Evolutionary conservation across 2,113 vertebrate species (phyloP).

Genomic region (Brienomyrus longianalis): DNA sequence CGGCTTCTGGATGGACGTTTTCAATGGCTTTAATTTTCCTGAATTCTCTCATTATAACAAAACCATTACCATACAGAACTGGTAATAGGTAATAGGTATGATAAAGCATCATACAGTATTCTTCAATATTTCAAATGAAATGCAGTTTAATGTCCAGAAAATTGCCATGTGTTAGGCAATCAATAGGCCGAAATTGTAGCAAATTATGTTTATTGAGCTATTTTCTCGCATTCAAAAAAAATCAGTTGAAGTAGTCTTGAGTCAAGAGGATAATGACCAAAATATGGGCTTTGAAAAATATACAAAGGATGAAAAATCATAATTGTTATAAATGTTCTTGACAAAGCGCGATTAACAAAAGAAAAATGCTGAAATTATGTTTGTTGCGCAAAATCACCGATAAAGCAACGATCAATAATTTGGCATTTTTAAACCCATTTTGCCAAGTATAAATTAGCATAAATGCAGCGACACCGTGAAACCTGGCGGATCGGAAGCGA

Average conservation of each 20-base stretch:
- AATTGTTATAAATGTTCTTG: not conserved
- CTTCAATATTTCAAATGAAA: not conserved
- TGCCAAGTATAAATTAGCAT: not conserved
- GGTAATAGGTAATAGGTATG: not conserved
- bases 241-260: not conserved
- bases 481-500: not conserved
- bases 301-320: not conserved
- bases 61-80: not conserved
- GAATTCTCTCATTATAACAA: not conserved
- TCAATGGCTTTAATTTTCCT: not conserved
- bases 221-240: not conserved
- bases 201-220: not conserved
- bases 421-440: not conserved
- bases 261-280: not conserved
- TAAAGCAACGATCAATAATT: not conserved
- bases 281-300: not conserved
- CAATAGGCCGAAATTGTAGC: not conserved
- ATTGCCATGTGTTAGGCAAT: not conserved
- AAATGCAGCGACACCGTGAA: not conserved
- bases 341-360: not conserved
- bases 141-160: conserved; percentile 9
- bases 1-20: not conserved
- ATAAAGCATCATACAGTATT: not conserved
- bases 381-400: not conserved
- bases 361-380: not conserved